Evolutionary conservation across 2,113 vertebrate genomes (phyloP), one percentile per base, ranked within the genome.

Genomic region (Garra rufa): DNA sequence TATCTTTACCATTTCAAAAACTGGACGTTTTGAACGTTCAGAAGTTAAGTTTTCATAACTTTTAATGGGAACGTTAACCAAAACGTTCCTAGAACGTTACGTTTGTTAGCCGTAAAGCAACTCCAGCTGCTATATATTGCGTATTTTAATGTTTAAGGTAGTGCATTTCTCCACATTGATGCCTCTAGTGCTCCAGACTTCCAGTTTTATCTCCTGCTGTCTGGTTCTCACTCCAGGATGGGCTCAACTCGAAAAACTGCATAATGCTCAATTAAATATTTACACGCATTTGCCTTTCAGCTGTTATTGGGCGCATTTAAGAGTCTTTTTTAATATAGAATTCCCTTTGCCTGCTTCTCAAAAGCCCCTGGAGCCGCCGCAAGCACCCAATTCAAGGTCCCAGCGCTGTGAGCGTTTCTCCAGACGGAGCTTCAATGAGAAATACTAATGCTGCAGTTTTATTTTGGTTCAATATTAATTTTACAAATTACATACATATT

Each of bases 61-160:
- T 21, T n/a, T 9, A n/a, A 44, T 44, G 19, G 24, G 24, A 61
- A 63, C 13, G 9, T 2, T n/a, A n/a, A n/a, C 3, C 21, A n/a
- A n/a, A 57, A 57, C 55, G 13, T 26, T 26, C 10, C 1, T 50
- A 7, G 15, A 50, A 19, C 5, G 9, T 19, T 6, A 17, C 19
- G 15, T 50, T 13, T 26, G 57, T 61, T 5, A 61, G 24, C 24
- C 3, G 57, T 3, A 3, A 59, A 11, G 4, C 52, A n/a, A 7
- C 52, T 46, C 43, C 2, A 26, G 9, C 43, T n/a, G 13, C 10
- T 24, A 79, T 10, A 48, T 85, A 84, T 61, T 48, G n/a, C 24
- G 26, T 24, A 76, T 63, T 34, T 90, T 87, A 91, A 91, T 91
- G 89, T 92, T 90, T 90, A 91, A 88, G 83, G 84, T 87, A 87